Evolutionary conservation across 2,113 vertebrate genomes (phyloP).

Genomic region (Uria aalge): DNA sequence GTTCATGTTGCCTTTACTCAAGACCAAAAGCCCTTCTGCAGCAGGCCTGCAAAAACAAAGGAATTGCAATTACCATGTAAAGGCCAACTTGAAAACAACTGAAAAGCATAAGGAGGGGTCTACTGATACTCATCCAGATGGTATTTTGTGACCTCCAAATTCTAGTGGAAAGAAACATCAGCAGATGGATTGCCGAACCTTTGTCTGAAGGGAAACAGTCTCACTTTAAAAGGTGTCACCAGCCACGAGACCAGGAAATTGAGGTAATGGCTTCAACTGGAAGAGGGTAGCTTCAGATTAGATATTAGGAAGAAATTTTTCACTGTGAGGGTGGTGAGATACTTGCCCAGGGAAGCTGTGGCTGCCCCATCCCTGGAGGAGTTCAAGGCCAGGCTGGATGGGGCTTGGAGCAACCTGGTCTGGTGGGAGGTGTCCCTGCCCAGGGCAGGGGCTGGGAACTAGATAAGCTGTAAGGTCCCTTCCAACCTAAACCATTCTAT

Average conservation of each 20-base stretch:
- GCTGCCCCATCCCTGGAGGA: too few relatives aligned
- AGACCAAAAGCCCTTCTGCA: background rate
- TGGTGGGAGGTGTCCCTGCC: too few relatives aligned
- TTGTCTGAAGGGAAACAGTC: background rate
- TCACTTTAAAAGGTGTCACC: background rate
- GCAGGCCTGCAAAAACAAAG: background rate
- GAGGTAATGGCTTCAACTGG: too few relatives aligned
- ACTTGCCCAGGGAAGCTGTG: too few relatives aligned
- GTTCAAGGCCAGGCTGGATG: too few relatives aligned
- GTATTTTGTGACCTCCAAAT: background rate
- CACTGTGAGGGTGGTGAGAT: too few relatives aligned
- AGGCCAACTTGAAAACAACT: background rate
- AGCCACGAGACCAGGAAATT: background rate
- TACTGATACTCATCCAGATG: background rate
- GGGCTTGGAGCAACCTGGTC: too few relatives aligned
- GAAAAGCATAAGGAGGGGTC: background rate
- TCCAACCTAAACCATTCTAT: too few relatives aligned
- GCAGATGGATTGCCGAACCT: background rate
- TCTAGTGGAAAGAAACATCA: rapidly evolving
- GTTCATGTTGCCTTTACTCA: background rate
- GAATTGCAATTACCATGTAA: background rate
- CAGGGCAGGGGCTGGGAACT: too few relatives aligned
- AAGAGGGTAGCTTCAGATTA: too few relatives aligned
- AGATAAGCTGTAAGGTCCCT: too few relatives aligned
- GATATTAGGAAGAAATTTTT: too few relatives aligned